Percentiles rank a stretch among this genome's conserved stretches.
Evolutionary conservation across 2,888 invertebrate species (phyloP).

Genomic region (Stegana nigrithorax): DNA sequence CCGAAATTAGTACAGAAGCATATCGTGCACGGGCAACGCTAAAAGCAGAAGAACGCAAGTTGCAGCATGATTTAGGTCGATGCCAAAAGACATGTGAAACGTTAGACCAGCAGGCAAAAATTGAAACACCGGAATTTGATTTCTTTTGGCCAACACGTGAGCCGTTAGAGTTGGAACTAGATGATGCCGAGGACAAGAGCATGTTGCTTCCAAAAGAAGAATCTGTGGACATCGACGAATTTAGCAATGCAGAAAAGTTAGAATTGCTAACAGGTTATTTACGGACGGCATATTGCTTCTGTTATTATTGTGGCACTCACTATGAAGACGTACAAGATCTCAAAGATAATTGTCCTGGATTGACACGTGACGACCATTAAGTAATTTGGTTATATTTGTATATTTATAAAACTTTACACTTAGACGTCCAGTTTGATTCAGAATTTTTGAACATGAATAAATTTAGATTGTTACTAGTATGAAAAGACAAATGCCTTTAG

Average conservation of each 20-base stretch:
- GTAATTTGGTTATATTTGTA: too few species aligned
- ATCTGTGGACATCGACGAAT: too few species aligned
- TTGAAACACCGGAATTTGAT: slow-evolving; percentile 69
- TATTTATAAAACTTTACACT: slow-evolving; percentile 40
- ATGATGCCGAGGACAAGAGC: slow-evolving; percentile 63
- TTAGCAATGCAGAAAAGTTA: slow-evolving; percentile 71
- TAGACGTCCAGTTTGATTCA: too few species aligned
- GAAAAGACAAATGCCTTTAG: neutral
- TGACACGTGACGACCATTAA: slow-evolving; percentile 74
- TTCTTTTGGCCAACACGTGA: slow-evolving; percentile 75
- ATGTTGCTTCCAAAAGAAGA: slow-evolving; percentile 45
- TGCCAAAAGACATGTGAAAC: slow-evolving; percentile 71
- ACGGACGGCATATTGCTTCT: slow-evolving; percentile 78
- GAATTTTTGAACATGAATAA: too few species aligned
- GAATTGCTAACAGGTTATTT: slow-evolving; percentile 75
- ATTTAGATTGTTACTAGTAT: neutral
- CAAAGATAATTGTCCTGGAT: slow-evolving; percentile 75
- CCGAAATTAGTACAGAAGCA: slow-evolving; percentile 66
- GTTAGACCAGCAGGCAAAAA: slow-evolving; percentile 73
- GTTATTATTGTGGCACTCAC: slow-evolving; percentile 82
- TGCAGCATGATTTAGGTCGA: slow-evolving; percentile 59
- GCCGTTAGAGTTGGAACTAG: slow-evolving; percentile 55
- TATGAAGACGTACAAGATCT: slow-evolving; percentile 76
- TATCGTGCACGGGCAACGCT: slow-evolving; percentile 71
- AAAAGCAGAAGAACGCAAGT: slow-evolving; percentile 68